phyloP scores from a whole-genome alignment of 2,888 invertebrate species.

The Dryobota labecula region DNA sequence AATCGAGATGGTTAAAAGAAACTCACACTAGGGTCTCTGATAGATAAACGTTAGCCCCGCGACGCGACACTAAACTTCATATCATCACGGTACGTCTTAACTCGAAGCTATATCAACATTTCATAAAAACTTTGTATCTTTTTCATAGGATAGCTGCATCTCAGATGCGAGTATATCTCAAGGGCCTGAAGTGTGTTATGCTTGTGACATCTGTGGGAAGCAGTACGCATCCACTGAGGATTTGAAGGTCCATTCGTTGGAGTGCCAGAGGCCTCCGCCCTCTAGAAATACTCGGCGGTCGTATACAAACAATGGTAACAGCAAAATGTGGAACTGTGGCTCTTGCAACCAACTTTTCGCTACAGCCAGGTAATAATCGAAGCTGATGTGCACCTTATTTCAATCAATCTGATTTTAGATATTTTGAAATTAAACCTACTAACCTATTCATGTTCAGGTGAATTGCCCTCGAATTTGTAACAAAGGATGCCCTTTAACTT shows the following conservation, averaged over 20 bases:
- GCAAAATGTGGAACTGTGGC: slow-evolving; percentile 89
- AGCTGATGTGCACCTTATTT: neutral
- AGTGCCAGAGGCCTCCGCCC: slow-evolving; percentile 69
- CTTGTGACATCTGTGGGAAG: slow-evolving; percentile 76
- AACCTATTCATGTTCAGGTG: neutral
- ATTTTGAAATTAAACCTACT: neutral
- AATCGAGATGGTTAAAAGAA: too few relatives aligned
- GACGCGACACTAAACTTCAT: too few relatives aligned
- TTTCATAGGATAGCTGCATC: slow-evolving; percentile 48
- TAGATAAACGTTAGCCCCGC: neutral
- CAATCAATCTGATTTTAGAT: neutral
- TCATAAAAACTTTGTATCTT: neutral
- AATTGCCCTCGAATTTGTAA: neutral
- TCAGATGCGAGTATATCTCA: slow-evolving; percentile 49
- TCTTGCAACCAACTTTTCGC: slow-evolving; percentile 87
- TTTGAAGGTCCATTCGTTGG: slow-evolving; percentile 72
- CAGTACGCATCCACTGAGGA: slow-evolving; percentile 76
- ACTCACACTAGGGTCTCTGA: too few relatives aligned
- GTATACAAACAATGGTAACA: slow-evolving; percentile 75
- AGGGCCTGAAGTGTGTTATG: slow-evolving; percentile 70
- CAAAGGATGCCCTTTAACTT: neutral
- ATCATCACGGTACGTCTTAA: neutral
- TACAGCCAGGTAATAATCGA: slow-evolving; percentile 80
- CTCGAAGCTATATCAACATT: neutral
- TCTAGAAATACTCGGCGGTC: slow-evolving; percentile 71